Base-by-base conservation (phyloP, 1,140 invertebrate genomes). In the Zaprionus capensis region DNA sequence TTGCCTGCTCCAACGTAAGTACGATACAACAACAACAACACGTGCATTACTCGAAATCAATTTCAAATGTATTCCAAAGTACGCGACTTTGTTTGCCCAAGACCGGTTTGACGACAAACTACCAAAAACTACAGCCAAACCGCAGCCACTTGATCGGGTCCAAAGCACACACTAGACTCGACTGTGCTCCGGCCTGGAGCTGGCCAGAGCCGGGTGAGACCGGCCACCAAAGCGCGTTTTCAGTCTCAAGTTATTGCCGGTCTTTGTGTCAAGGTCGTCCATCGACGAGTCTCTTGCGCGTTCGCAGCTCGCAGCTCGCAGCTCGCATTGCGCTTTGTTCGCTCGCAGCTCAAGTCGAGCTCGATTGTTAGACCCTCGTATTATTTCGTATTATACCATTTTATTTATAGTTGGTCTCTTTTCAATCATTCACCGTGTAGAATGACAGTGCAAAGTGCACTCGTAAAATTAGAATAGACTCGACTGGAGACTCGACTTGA, bases 211-310 rank as follows among this genome's bases (percentile, higher is more conserved):
- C 5, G 24, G 15, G 5, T 22, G 26, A 69, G 55, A 61, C 55
- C 56, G 57, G 71, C 63, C 78, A 68, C 66, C 76, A 65, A 59
- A 68, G 51, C 71, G 14, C 41, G n/a, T 31, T 74, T 74, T 51
- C 24, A 71, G 71, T 57, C 49, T 55, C 17, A 82, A 80, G 53
- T 77, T 61, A 70, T 90, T 90, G 85, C 81, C 85, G 86, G 86
- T 91, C 85, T 91, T 90, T 90, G 85, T 90, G 85, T 90, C 85
- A 90, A 90, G 85, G 85, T 90, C 85, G 84, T 58, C 76, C 76
- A 63, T 51, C 36, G n/a, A 22, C 55, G 63, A 31, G 38, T 53
- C 38, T 72, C 61, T 67, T 14, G 36, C 28, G 26, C 17, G 14
- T 64, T 46, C 24, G 51, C 62, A 34, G 53, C 26, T 46, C n/a